Conservation (phyloP, 2,797 vertebrate species). For the Cirrhinus molitorella region DNA sequence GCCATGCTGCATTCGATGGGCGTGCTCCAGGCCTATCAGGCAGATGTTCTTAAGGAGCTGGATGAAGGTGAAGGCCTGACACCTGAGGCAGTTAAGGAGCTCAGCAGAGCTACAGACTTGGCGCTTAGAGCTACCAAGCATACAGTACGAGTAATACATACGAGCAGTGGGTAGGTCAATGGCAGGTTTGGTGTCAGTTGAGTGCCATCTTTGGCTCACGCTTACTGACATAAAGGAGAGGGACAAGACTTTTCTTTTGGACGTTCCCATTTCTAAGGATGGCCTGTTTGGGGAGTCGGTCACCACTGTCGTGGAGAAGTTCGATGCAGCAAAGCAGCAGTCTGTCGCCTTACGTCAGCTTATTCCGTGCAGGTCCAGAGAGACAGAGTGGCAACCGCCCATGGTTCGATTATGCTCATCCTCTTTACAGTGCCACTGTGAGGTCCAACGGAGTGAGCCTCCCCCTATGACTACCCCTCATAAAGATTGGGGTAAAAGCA, state of each 20-base stretch:
- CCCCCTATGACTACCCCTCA: too few species aligned
- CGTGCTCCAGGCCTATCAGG: background rate
- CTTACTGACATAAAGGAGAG: background rate
- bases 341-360: background rate
- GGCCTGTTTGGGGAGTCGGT: background rate
- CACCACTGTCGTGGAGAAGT: background rate
- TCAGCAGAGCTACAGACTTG: background rate
- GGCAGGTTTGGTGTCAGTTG: too few species aligned
- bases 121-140: too few species aligned
- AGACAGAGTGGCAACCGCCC: too few species aligned
- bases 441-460: too few species aligned
- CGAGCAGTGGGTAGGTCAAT: too few species aligned
- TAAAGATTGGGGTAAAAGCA: too few species aligned
- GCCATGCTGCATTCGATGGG: background rate
- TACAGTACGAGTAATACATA: too few species aligned
- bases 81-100: background rate
- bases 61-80: background rate
- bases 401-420: accelerated
- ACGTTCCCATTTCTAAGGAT: background rate
- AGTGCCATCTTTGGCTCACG: too few species aligned
- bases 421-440: too few species aligned
- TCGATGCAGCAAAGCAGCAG: background rate
- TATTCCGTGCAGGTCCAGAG: background rate
- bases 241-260: background rate
- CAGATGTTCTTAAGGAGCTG: background rate